Base-by-base conservation (phyloP, 2,888 invertebrate species). In the Frankliniella fusca region DNA sequence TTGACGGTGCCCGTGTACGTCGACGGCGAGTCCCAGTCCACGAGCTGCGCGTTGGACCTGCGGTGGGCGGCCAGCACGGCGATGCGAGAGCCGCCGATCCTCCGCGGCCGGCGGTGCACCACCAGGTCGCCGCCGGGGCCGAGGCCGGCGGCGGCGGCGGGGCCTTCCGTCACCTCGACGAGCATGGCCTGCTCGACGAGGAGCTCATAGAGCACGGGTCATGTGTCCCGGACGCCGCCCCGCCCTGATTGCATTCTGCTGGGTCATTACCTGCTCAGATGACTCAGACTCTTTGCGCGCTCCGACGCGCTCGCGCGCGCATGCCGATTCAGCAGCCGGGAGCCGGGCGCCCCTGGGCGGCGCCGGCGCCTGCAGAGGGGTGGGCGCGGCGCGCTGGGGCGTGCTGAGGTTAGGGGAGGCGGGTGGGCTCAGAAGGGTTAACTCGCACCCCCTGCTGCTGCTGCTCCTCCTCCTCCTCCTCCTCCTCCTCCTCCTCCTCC, bases 21-120 rank as follows among this genome's bases (percentile, higher is more conserved):
- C 48, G 93, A 93, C 65, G 93, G 92, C 48, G 92, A 93, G 87
- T 94, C 93, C 93, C 93, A 94, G 87, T 94, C 94, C 84, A 92
- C 87, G 88, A 76, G 70, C 70, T 76, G 70, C 70, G 70, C 27
- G 70, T 27, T 76, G 70, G 70, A 23, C 70, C 12, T 76, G 70
- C 70, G 70, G 23, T 27, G 8, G 11, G 70, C 23, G 70, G 27
- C 27, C 10, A 12, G 23, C 23, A 76, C 23, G 27, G 70, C 23
- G 23, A 76, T 76, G 11, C 70, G 23, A 18, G 61, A 61, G 70
- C 27, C 70, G 70, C 70, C 23, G 70, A 38, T 38, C 38, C 5
- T 38, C 38, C 70, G 70, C 23, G 23, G 70, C 11, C 70, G 70
- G 0, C 70, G 70, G 70, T 76, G 70, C 70, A 76, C 23, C 70